phyloP scores from a whole-genome alignment of 30 jellyfish, hydroid and myxozoan genomes.

The Chrysaora quinquecirrha region DNA sequence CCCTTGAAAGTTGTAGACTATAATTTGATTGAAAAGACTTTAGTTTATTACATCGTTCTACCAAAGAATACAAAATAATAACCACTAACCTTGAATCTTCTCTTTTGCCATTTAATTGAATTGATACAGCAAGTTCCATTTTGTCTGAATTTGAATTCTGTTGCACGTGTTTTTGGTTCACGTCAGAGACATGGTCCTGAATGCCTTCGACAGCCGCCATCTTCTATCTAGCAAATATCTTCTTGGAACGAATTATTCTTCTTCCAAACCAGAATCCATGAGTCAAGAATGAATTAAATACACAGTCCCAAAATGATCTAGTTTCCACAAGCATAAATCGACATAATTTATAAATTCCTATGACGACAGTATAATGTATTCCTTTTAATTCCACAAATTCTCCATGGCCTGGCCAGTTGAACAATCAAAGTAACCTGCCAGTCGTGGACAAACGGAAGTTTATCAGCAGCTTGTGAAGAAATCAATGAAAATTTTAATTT shows the following conservation, averaged over 20 bases:
- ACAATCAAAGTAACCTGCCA: slow-evolving; percentile 81
- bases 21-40: too few species aligned
- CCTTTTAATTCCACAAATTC: slow-evolving; percentile 54
- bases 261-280: neutral
- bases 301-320: neutral
- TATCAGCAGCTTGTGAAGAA: neutral
- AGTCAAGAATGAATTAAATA: too few species aligned
- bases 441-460: slow-evolving; percentile 72
- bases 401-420: slow-evolving; percentile 77
- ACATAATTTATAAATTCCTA: slow-evolving; percentile 20
- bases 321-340: slow-evolving; percentile 17
- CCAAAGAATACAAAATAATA: too few species aligned
- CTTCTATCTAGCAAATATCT: too few species aligned
- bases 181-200: slow-evolving; percentile 49
- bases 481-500: neutral
- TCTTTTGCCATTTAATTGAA: neutral
- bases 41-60: too few species aligned
- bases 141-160: neutral
- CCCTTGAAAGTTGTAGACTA: too few species aligned
- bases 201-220: slow-evolving; percentile 73
- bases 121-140: neutral
- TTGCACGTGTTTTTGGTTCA: slow-evolving; percentile 68
- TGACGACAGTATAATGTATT: slow-evolving; percentile 42
- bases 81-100: slow-evolving; percentile 39
- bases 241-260: neutral